Evolutionary conservation across 2,797 vertebrate species (phyloP).

Genomic region (Potorous gilbertii): DNA sequence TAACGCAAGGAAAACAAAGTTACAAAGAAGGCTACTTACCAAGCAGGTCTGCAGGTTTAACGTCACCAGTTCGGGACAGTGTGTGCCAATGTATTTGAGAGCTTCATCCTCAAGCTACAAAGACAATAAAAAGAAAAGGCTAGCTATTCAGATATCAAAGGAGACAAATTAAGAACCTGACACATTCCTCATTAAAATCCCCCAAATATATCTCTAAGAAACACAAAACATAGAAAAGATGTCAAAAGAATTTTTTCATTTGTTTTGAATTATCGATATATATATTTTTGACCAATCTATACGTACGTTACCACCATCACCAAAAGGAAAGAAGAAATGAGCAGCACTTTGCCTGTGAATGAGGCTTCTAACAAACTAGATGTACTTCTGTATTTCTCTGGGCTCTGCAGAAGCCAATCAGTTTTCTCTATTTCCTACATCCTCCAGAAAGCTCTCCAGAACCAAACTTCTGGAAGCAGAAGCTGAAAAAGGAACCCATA

Average conservation of each 20-base stretch:
- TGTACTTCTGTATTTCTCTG: not conserved
- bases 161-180: constrained; percentile 34
- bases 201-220: constrained; percentile 47
- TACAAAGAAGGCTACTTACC: constrained; percentile 85
- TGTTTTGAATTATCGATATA: constrained; percentile 33
- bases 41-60: constrained; percentile 97
- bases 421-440: constrained; percentile 9
- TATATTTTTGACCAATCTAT: constrained; percentile 1
- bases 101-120: constrained; percentile 96
- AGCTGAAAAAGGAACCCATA: constrained; percentile 21
- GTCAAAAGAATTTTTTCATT: not conserved
- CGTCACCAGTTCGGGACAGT: constrained; percentile 96
- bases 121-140: constrained; percentile 48
- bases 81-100: constrained; percentile 94
- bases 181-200: constrained; percentile 39
- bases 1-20: not conserved
- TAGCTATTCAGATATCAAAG: constrained; percentile 55
- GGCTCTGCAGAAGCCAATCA: constrained; percentile 2
- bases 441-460: constrained; percentile 3
- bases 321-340: constrained; percentile 43
- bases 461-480: not conserved
- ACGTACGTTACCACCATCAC: not conserved
- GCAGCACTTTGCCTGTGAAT: not conserved
- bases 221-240: not conserved
- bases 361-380: constrained; percentile 36